These are phyloP conservation scores for Steinernema hermaphroditum DNA, from an alignment of 2,888 invertebrate species.

Conservation along the genomic window DNA sequence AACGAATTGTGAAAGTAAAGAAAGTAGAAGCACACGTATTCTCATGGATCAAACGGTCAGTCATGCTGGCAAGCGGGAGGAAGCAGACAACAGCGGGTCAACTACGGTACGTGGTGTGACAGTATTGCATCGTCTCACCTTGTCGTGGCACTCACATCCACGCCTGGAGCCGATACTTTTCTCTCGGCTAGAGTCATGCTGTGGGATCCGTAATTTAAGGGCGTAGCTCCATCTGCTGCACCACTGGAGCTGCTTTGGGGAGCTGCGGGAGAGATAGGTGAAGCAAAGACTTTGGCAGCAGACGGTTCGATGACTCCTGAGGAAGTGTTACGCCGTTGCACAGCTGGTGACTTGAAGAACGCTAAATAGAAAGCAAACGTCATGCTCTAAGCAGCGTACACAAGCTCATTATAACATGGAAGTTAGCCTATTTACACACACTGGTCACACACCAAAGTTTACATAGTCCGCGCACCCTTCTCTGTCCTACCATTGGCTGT, in stretches of 20 bases:
- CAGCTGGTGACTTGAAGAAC: constrained; percentile 27
- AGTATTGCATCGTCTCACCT: constrained; percentile 11
- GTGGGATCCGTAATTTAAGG: neutral
- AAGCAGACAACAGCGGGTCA: neutral
- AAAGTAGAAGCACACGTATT: too few relatives aligned
- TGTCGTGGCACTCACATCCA: neutral
- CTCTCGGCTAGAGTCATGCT: constrained; percentile 18
- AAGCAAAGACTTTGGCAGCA: neutral
- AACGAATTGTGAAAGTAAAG: too few relatives aligned
- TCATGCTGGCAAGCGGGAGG: neutral
- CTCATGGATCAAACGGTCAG: neutral
- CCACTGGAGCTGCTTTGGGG: neutral
- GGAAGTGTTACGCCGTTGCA: constrained; percentile 20
- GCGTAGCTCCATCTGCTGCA: neutral
- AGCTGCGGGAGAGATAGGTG: neutral
- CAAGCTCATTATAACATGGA: neutral
- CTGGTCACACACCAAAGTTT: neutral
- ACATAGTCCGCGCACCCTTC: neutral
- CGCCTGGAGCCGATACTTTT: neutral
- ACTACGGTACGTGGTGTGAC: neutral
- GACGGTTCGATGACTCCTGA: constrained; percentile 11
- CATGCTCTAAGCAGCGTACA: constrained; percentile 21
- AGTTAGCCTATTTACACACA: neutral
- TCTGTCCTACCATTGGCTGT: constrained; percentile 6
- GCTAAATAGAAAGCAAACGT: constrained; percentile 16